phyloP scores from a whole-genome alignment of 2,888 invertebrate species.

The Ornithoptera alexandrae region DNA sequence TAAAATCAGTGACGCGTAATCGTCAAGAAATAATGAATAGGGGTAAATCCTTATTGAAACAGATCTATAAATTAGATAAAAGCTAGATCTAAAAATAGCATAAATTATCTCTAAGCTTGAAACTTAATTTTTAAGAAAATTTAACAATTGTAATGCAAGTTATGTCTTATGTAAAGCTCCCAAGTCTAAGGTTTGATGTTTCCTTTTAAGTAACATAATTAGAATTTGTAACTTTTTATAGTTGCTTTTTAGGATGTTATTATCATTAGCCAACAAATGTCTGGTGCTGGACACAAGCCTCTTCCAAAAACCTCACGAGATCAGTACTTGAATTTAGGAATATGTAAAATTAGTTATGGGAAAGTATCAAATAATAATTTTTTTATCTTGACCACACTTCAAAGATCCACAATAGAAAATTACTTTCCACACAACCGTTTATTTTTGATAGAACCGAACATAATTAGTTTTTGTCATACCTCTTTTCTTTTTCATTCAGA shows the following conservation, averaged over 20 bases:
- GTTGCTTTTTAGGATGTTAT: background rate
- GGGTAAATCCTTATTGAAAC: background rate
- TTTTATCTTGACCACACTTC: background rate
- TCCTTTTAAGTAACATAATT: background rate
- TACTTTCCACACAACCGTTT: no score
- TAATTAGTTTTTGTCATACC: background rate
- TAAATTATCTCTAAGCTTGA: slow-evolving; percentile 24
- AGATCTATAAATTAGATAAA: background rate
- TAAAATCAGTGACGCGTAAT: slow-evolving; percentile 7
- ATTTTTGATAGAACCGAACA: no score
- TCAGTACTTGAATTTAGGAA: background rate
- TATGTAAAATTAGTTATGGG: background rate
- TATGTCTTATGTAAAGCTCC: background rate
- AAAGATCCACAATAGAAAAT: background rate
- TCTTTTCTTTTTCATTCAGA: background rate
- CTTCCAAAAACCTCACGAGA: no score
- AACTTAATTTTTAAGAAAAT: slow-evolving; percentile 1
- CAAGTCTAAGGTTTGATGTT: background rate
- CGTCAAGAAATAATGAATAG: background rate
- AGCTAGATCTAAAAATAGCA: slow-evolving; percentile 1
- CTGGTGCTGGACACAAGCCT: no score
- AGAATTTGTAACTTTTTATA: background rate
- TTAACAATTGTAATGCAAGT: slow-evolving; percentile 2
- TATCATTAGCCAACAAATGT: no score
- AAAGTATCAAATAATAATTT: background rate